A percentile compares a stretch with the other conserved stretches of the same genome.
Conservation (phyloP, 2,888 invertebrate genomes). For the Dynastes grantii region DNA sequence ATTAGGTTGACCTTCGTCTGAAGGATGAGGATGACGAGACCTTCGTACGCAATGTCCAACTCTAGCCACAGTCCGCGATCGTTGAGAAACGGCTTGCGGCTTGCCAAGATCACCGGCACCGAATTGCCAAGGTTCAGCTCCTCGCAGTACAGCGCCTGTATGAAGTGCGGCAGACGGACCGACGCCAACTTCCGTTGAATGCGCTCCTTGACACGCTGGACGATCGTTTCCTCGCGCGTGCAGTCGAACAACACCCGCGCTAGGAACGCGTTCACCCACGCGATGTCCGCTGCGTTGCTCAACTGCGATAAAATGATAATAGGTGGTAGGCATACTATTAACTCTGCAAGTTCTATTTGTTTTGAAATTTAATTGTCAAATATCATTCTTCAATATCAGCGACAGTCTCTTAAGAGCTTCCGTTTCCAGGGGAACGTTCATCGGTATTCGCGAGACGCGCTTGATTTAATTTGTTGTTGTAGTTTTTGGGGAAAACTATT, state of each 20-base stretch:
- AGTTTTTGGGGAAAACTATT: no score
- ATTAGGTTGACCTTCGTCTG: slow-evolving; percentile 91
- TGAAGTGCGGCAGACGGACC: slow-evolving; percentile 90
- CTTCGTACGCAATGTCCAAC: slow-evolving; percentile 85
- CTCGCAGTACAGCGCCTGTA: slow-evolving; percentile 86
- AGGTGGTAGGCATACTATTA: no score
- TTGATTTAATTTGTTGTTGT: no score
- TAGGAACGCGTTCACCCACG: slow-evolving; percentile 86
- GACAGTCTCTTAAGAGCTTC: no score
- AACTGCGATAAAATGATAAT: background rate
- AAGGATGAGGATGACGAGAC: slow-evolving; percentile 85
- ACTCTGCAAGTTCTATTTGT: no score
- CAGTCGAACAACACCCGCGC: slow-evolving; percentile 89
- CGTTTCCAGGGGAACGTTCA: no score
- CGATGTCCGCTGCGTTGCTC: slow-evolving; percentile 49
- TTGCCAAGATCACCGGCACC: slow-evolving; percentile 78
- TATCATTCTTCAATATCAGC: no score
- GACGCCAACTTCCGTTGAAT: slow-evolving; percentile 90
- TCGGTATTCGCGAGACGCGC: no score
- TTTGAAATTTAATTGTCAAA: no score
- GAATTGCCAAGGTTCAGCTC: slow-evolving; percentile 76
- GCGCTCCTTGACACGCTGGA: slow-evolving; percentile 80
- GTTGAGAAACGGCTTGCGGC: slow-evolving; percentile 80
- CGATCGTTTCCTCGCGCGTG: slow-evolving; percentile 81
- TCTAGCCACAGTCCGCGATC: slow-evolving; percentile 92